Conservation (phyloP, 2,888 invertebrate genomes). For the Physocephala rufipes region DNA sequence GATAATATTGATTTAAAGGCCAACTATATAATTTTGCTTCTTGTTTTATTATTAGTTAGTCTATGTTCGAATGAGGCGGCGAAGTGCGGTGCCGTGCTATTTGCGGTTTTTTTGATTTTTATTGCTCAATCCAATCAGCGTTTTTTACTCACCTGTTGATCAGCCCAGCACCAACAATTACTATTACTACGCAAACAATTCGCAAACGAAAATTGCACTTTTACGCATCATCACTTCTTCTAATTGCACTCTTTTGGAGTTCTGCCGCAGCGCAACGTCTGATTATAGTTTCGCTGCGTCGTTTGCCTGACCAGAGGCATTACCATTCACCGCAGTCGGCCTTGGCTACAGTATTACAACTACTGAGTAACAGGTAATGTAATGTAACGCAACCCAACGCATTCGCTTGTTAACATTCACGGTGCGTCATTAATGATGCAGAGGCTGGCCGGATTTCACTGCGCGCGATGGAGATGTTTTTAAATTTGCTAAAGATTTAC, state of each 20-base stretch:
- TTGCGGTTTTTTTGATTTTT: slow-evolving; percentile 9
- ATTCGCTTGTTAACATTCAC: slow-evolving; percentile 3
- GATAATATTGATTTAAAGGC: slow-evolving; percentile 4
- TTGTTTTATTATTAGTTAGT: not conserved
- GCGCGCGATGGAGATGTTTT: slow-evolving; percentile 19
- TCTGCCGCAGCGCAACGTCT: not conserved
- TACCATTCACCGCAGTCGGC: not conserved
- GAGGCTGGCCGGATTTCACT: not conserved
- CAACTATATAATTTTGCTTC: not conserved
- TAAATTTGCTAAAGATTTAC: slow-evolving; percentile 31
- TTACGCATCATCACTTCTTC: slow-evolving; percentile 34
- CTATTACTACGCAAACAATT: too few relatives aligned
- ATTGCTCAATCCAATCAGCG: not conserved
- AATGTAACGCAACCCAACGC: not conserved
- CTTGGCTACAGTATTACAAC: not conserved
- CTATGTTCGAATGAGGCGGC: not conserved
- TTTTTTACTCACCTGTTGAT: not conserved
- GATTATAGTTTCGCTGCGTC: not conserved
- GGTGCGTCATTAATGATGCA: slow-evolving; percentile 23
- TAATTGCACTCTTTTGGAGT: slow-evolving; percentile 16
- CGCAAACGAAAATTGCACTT: slow-evolving; percentile 12
- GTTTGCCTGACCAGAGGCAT: not conserved
- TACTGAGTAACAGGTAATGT: too few relatives aligned
- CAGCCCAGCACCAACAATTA: not conserved
- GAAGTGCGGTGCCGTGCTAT: not conserved